Percentiles rank a stretch among this genome's conserved stretches.
Conservation (phyloP, 2,113 vertebrate genomes). For the Stigmatopora argus region DNA sequence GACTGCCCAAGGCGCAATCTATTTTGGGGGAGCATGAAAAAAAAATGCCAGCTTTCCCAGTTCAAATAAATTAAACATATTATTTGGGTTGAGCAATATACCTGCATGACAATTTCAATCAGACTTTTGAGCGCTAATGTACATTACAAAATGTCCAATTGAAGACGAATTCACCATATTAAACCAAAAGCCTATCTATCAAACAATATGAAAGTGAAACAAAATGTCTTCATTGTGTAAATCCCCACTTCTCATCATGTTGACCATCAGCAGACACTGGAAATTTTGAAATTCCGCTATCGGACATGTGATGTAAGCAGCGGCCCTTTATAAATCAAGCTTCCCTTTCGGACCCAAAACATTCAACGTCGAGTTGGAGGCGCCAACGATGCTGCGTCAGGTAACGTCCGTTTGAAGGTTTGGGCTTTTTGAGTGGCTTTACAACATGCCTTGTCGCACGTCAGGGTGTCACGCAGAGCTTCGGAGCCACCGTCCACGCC, state of each 20-base stretch:
- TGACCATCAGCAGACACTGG: slow-evolving; percentile 22
- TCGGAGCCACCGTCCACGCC: slow-evolving; percentile 77
- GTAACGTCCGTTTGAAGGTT: slow-evolving; percentile 27
- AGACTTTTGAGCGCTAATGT: no score
- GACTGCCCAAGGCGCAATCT: no score
- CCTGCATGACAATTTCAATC: no score
- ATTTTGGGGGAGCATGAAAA: no score
- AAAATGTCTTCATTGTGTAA: slow-evolving; percentile 46
- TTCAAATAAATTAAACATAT: no score
- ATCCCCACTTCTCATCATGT: slow-evolving; percentile 31
- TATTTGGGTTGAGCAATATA: no score
- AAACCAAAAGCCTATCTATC: not conserved
- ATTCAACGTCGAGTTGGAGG: slow-evolving; percentile 7
- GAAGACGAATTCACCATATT: no score
- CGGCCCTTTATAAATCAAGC: slow-evolving; percentile 28
- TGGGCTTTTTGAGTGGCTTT: not conserved
- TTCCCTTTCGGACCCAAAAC: not conserved
- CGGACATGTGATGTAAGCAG: not conserved
- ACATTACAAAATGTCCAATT: no score
- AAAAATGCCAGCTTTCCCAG: no score
- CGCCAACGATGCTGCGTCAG: slow-evolving; percentile 63
- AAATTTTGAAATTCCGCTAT: slow-evolving; percentile 37
- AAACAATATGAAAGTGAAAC: not conserved
- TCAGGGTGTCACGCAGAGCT: slow-evolving; percentile 85
- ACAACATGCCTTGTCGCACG: slow-evolving; percentile 8